Evolutionary conservation across 2,888 invertebrate species (phyloP), one percentile per base, ranked within the genome.

Genomic region (Sepiola atlantica): DNA sequence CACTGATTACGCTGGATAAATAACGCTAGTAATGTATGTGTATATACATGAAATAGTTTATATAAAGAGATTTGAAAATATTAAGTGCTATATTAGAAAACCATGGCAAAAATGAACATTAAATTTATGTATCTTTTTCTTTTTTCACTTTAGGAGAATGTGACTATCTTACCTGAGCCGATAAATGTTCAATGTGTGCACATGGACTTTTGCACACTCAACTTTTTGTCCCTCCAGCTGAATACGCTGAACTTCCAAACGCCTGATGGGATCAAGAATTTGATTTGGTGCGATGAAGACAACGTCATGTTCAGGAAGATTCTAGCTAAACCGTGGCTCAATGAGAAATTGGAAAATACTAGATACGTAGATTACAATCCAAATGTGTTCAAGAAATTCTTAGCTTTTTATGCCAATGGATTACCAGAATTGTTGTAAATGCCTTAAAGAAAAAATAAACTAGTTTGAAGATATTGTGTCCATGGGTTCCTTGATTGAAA

Each of bases 161-260:
- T 98, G 12, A 98, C 98, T 61, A 94, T 90, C 2, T 95, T 97
- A 32, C 96, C 97, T 24, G 95, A 98, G 96, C 99, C 99, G 14
- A 98, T 99, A 94, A 98, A 98, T 91, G 97, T 99, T 6, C 99
- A 99, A 97, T 98, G 98, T 96, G 98, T 99, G 95, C 98, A 98
- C 96, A 98, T 98, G 10, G 98, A 99, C 97, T 98, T 98, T 0
- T 98, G 98, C 95, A 97, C 98, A 91, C 98, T 98, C 97, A 98
- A 99, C 97, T 99, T 99, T 97, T 98, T 98, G 12, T 98, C 98
- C 35, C 98, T 98, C 94, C 99, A 99, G 97, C 97, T 99, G 28
- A 98, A 98, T 97, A 97, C 98, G 6, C 95, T 97, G 97, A 97
- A 97, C 95, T 98, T 98, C 0, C 97, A 96, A 28, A 95, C 94